Percentiles rank a stretch among this genome's conserved stretches.
Conservation (phyloP, 2,888 invertebrate species). For the Himalopsyche kuldschensis region DNA sequence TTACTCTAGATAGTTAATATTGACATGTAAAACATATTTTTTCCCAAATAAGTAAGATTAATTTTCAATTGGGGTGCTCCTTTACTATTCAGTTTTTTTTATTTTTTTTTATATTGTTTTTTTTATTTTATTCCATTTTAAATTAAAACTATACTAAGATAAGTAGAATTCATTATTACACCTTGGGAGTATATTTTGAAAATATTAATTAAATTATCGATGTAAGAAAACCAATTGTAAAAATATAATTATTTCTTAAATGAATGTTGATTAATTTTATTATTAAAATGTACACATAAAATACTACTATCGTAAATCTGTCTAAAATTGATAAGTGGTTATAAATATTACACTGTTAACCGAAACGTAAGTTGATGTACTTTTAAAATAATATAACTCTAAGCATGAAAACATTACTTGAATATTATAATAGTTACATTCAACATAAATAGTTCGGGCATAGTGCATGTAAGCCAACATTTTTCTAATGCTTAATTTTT, state of each 20-base stretch:
- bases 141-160: not conserved
- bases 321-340: not conserved
- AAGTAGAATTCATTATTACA: not conserved
- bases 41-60: not conserved
- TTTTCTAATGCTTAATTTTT: not conserved
- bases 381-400: not conserved
- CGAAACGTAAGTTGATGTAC: not conserved
- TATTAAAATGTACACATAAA: not conserved
- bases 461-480: not conserved
- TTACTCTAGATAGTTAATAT: constrained; percentile 25
- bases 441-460: not conserved
- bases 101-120: not conserved
- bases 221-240: not conserved
- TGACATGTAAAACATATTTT: not conserved
- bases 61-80: not conserved
- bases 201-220: not conserved
- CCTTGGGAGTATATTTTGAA: not conserved
- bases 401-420: not conserved
- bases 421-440: not conserved
- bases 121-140: not conserved
- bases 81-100: not conserved
- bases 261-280: not conserved
- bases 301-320: not conserved
- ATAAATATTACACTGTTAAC: not conserved
- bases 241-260: not conserved